Percentiles rank a stretch among this genome's conserved stretches.
Evolutionary conservation across 2,113 vertebrate genomes (phyloP).

Genomic region (Rhea americana): DNA sequence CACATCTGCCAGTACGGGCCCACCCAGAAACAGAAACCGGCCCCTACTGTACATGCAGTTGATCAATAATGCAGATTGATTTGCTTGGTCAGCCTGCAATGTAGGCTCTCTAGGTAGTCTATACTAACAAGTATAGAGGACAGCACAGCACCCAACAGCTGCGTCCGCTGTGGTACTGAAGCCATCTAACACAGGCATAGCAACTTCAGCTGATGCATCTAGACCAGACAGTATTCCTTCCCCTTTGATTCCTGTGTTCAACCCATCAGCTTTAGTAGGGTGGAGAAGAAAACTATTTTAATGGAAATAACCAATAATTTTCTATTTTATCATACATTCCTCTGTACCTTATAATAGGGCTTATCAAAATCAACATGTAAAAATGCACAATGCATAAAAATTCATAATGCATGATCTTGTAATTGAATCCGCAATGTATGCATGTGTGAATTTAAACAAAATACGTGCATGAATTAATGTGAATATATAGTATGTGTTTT

Average conservation of each 20-base stretch:
- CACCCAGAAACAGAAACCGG: background rate
- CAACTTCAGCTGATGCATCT: background rate
- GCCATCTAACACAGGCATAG: background rate
- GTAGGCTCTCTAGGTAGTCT: background rate
- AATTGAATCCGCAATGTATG: background rate
- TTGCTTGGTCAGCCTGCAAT: slow-evolving; percentile 5
- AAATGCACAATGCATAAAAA: background rate
- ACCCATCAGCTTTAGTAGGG: background rate
- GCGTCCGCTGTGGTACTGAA: background rate
- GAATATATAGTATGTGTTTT: slow-evolving; percentile 1
- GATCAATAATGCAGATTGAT: slow-evolving; percentile 19
- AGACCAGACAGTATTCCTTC: background rate
- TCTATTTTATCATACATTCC: background rate
- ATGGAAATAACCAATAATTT: background rate
- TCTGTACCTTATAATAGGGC: background rate
- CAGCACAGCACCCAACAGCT: background rate
- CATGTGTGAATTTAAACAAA: background rate
- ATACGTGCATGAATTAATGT: slow-evolving; percentile 8
- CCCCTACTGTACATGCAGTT: background rate
- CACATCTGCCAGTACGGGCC: background rate
- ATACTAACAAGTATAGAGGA: background rate
- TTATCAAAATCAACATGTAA: background rate
- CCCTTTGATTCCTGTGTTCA: background rate
- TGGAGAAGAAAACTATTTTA: background rate
- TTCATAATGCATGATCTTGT: background rate